Evolutionary conservation across 2,888 invertebrate species (phyloP).

Genomic region (Busseola fusca): DNA sequence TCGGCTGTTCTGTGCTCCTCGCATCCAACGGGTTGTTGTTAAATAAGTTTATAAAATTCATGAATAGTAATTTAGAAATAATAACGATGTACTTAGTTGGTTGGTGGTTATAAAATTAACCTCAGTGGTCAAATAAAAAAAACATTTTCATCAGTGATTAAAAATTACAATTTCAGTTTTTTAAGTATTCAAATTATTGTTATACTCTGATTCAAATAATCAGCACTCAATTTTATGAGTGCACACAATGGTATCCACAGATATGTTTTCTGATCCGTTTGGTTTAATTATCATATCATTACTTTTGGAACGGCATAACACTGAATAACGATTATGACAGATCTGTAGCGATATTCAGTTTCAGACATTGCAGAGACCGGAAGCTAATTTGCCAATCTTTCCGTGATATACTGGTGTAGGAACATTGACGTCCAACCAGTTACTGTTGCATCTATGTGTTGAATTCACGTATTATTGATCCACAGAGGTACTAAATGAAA

Average conservation of each 20-base stretch:
- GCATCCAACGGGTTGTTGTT: neutral
- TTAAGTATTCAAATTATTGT: neutral
- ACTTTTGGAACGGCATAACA: neutral
- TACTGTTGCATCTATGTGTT: too few relatives aligned
- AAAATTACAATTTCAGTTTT: neutral
- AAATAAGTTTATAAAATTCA: neutral
- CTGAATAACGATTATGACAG: too few relatives aligned
- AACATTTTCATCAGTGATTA: neutral
- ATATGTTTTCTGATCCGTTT: too few relatives aligned
- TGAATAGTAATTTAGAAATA: neutral
- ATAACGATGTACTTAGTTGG: neutral
- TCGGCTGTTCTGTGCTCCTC: too few relatives aligned
- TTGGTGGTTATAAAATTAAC: neutral
- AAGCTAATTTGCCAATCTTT: too few relatives aligned
- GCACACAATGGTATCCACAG: neutral
- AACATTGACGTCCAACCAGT: too few relatives aligned
- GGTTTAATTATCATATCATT: too few relatives aligned
- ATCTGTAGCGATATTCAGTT: too few relatives aligned
- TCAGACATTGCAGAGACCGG: too few relatives aligned
- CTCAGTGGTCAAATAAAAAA: neutral
- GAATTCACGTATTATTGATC: neutral
- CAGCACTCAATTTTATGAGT: neutral
- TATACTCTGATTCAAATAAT: too few relatives aligned
- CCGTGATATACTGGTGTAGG: too few relatives aligned
- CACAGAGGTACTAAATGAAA: neutral